A percentile compares a stretch with the other conserved stretches of the same genome.
These are phyloP conservation scores for Lepidostoma basale DNA, from an alignment of 1,140 invertebrate genomes.

Conservation along the genomic window DNA sequence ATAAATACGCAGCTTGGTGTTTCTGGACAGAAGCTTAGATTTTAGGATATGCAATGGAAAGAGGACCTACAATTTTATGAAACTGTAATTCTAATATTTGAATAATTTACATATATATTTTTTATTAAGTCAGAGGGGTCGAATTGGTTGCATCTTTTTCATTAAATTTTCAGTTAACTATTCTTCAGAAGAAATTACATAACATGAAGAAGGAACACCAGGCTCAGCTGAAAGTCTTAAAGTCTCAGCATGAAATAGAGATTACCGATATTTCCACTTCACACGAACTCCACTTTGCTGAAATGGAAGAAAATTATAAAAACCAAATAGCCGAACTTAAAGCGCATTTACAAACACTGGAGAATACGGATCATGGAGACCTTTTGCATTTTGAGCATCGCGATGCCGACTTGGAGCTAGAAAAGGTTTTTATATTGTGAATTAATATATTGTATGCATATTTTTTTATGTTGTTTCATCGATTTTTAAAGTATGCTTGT, in stretches of 20 bases:
- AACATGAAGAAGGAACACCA: constrained; percentile 38
- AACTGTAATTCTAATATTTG: too few relatives aligned
- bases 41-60: too few relatives aligned
- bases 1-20: too few relatives aligned
- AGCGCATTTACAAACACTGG: constrained; percentile 57
- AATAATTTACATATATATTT: too few relatives aligned
- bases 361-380: constrained; percentile 57
- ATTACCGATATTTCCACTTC: constrained; percentile 56
- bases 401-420: constrained; percentile 58
- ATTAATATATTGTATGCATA: not conserved
- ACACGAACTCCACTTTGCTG: constrained; percentile 56
- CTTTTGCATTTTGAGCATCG: constrained; percentile 54
- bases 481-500: too few relatives aligned
- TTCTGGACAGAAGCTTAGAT: too few relatives aligned
- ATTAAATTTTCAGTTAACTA: constrained; percentile 21
- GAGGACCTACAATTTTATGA: too few relatives aligned
- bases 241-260: constrained; percentile 56
- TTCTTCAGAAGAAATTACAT: constrained; percentile 25
- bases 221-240: constrained; percentile 50
- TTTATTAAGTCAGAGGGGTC: too few relatives aligned
- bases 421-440: constrained; percentile 62
- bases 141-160: too few relatives aligned
- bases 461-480: not conserved
- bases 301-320: constrained; percentile 58
- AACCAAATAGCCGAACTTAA: constrained; percentile 59